phyloP scores from a whole-genome alignment of 53 echinoderm and acorn worm genomes.

The Zoroaster sp. region DNA sequence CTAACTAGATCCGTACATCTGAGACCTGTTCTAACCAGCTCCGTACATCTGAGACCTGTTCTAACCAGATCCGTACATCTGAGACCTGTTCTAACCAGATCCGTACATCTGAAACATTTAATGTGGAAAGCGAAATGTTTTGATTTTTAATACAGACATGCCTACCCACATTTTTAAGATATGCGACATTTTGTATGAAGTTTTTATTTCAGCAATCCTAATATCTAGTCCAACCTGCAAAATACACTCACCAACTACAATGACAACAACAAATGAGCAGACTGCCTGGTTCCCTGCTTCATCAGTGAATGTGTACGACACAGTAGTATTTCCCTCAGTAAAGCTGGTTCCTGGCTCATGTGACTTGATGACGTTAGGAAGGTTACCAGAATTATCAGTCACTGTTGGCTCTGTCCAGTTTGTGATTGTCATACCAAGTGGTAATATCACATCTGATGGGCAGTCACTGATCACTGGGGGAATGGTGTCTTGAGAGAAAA shows the following conservation, averaged over 20 bases:
- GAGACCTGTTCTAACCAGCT: no score
- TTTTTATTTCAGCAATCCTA: no score
- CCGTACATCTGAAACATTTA: no score
- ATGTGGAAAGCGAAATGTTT: no score
- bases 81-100: no score
- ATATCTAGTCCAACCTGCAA: no score
- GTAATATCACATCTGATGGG: neutral
- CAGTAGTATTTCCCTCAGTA: constrained; percentile 27
- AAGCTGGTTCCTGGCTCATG: constrained; percentile 24
- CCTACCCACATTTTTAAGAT: no score
- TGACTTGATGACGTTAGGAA: constrained; percentile 5
- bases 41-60: no score
- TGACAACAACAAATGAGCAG: constrained; percentile 32
- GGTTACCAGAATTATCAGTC: constrained; percentile 18
- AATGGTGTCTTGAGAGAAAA: neutral
- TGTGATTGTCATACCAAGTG: neutral
- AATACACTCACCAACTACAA: neutral
- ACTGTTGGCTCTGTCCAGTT: constrained; percentile 56
- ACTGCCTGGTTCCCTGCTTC: constrained; percentile 41
- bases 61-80: no score
- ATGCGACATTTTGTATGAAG: no score
- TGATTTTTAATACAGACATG: no score
- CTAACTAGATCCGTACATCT: no score
- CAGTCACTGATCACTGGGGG: neutral
- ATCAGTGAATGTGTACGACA: constrained; percentile 58